phyloP scores from a whole-genome alignment of 1,140 invertebrate species.

The Fopius arisanus region DNA sequence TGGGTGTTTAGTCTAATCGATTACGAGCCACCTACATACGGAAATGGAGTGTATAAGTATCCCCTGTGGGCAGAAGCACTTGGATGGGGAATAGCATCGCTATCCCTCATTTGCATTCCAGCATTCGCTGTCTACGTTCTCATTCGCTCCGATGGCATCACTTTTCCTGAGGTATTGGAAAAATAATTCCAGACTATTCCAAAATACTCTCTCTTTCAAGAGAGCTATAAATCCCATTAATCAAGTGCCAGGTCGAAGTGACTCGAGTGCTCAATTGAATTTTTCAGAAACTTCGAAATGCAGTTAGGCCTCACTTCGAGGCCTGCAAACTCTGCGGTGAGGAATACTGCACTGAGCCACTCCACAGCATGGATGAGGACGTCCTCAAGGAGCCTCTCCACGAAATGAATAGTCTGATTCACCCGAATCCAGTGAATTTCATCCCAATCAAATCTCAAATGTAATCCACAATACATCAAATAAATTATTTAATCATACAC shows the following conservation, averaged over 20 bases:
- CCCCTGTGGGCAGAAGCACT: slow-evolving; percentile 84
- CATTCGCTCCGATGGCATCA: slow-evolving; percentile 74
- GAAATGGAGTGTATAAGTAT: slow-evolving; percentile 79
- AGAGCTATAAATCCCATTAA: too few species aligned
- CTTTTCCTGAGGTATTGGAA: slow-evolving; percentile 72
- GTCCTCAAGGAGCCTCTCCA: slow-evolving; percentile 48
- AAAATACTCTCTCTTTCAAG: neutral
- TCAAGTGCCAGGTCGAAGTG: too few species aligned
- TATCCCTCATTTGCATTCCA: slow-evolving; percentile 87
- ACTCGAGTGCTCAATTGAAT: neutral
- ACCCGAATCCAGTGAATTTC: slow-evolving; percentile 28
- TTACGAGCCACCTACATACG: slow-evolving; percentile 83
- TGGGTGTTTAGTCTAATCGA: slow-evolving; percentile 89
- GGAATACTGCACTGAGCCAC: slow-evolving; percentile 54
- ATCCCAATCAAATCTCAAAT: slow-evolving; percentile 23
- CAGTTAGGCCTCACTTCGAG: slow-evolving; percentile 68
- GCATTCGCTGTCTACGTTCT: slow-evolving; percentile 79
- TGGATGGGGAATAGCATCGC: slow-evolving; percentile 85
- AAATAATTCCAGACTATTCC: neutral
- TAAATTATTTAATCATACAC: neutral
- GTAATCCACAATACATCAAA: neutral
- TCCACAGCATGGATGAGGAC: slow-evolving; percentile 51
- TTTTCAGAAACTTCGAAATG: slow-evolving; percentile 66
- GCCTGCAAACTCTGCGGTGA: slow-evolving; percentile 68
- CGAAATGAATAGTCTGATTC: slow-evolving; percentile 48